These are phyloP conservation scores for Anabacerthia variegaticeps DNA, from an alignment of 2,797 vertebrate genomes.

Conservation along the genomic window DNA sequence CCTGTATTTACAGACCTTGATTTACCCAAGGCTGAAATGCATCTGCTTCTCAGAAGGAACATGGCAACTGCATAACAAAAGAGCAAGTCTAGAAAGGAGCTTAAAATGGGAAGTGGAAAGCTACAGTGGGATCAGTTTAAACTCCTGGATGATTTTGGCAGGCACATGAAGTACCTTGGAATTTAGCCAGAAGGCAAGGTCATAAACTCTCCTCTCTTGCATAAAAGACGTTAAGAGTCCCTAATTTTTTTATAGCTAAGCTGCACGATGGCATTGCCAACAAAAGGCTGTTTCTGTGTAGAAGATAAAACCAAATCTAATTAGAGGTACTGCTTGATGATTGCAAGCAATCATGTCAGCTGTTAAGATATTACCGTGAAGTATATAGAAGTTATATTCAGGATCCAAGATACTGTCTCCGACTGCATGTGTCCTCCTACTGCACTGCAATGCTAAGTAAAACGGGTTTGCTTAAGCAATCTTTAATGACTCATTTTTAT, in stretches of 20 bases:
- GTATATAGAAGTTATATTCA: background rate
- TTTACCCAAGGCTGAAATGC: background rate
- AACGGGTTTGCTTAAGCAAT: background rate
- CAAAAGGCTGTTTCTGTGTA: background rate
- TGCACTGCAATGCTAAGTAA: background rate
- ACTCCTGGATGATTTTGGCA: conserved; percentile 40
- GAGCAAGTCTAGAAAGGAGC: background rate
- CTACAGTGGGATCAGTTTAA: conserved; percentile 17
- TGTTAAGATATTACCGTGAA: background rate
- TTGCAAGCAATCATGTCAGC: background rate
- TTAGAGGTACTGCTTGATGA: background rate
- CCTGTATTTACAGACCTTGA: background rate
- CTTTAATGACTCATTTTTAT: background rate
- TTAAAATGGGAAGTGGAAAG: conserved; percentile 34
- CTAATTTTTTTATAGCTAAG: conserved; percentile 1
- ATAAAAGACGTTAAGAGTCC: background rate
- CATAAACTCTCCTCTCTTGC: background rate
- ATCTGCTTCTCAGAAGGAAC: background rate
- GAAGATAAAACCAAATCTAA: conserved; percentile 15
- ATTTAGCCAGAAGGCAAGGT: conserved; percentile 2
- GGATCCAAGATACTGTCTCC: background rate
- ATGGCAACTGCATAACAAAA: conserved; percentile 13
- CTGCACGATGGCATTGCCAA: background rate
- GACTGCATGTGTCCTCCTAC: background rate
- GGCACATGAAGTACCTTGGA: conserved; percentile 29